Conservation (phyloP, 2,888 invertebrate genomes). For the Drosophila imparisetae region DNA sequence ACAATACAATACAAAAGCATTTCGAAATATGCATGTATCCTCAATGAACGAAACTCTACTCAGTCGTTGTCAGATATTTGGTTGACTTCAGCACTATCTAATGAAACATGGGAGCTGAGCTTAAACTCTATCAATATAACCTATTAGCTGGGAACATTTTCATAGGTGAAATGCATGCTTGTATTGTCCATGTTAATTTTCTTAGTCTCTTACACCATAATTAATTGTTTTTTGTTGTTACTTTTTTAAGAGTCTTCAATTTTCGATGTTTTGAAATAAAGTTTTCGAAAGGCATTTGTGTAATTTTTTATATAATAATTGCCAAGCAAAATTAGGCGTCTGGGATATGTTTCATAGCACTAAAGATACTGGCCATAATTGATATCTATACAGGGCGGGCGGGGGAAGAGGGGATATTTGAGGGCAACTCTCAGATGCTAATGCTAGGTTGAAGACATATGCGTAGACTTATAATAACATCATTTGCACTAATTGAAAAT, state of each 20-base stretch:
- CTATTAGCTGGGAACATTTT: constrained; percentile 23
- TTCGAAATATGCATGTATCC: constrained; percentile 18
- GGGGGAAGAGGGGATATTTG: not conserved
- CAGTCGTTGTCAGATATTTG: constrained; percentile 56
- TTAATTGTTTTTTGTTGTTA: not conserved
- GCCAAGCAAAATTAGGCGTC: constrained; percentile 57
- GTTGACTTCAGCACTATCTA: constrained; percentile 28
- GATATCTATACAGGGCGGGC: constrained; percentile 2
- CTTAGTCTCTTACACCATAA: constrained; percentile 42
- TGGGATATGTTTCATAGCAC: constrained; percentile 71
- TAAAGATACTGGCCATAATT: constrained; percentile 24
- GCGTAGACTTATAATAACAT: constrained; percentile 42
- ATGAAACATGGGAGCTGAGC: constrained; percentile 25
- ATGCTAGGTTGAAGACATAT: constrained; percentile 45
- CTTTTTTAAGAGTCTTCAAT: not conserved
- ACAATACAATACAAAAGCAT: constrained; percentile 37
- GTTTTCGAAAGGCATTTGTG: constrained; percentile 40
- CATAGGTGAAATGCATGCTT: constrained; percentile 38
- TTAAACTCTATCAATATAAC: constrained; percentile 35
- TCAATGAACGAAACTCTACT: constrained; percentile 26
- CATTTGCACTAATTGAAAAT: constrained; percentile 75
- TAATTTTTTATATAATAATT: constrained; percentile 36
- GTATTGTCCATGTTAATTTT: constrained; percentile 56
- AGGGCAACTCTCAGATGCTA: constrained; percentile 15
- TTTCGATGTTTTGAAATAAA: constrained; percentile 46